A percentile compares a stretch with the other conserved stretches of the same genome.
phyloP scores from a whole-genome alignment of 1,140 invertebrate species.

The Sogatella furcifera region DNA sequence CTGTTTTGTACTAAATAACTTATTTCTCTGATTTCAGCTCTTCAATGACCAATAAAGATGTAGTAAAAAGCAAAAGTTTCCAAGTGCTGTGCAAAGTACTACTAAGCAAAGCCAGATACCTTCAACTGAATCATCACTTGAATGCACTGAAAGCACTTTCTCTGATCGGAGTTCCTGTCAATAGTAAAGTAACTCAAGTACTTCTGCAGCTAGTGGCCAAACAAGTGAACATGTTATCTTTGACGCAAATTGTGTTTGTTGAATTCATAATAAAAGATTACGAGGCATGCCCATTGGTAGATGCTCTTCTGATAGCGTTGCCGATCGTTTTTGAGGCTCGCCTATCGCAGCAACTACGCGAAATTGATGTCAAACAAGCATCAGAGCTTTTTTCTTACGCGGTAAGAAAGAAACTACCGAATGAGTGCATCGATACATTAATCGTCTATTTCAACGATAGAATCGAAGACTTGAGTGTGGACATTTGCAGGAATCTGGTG shows the following conservation, averaged over 20 bases:
- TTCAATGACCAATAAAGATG: conserved; percentile 20
- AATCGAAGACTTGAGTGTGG: conserved; percentile 13
- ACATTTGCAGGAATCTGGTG: conserved; percentile 20
- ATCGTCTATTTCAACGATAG: conserved; percentile 9
- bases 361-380: conserved; percentile 35
- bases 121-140: conserved; percentile 41
- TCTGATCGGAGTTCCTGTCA: conserved; percentile 40
- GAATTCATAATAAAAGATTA: conserved; percentile 41
- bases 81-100: conserved; percentile 36
- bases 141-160: conserved; percentile 42
- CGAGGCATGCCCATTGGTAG: conserved; percentile 38
- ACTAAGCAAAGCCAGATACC: conserved; percentile 36
- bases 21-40: neutral
- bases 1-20: no score
- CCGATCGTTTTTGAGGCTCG: conserved; percentile 49
- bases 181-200: conserved; percentile 44
- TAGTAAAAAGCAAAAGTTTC: conserved; percentile 31
- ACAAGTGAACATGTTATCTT: conserved; percentile 44
- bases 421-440: conserved; percentile 29
- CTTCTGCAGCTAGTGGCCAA: conserved; percentile 46
- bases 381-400: conserved; percentile 40
- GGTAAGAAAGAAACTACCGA: conserved; percentile 35
- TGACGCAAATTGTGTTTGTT: conserved; percentile 47
- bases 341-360: conserved; percentile 39
- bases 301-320: conserved; percentile 46